Percentiles rank a stretch among this genome's conserved stretches.
phyloP scores from a whole-genome alignment of 2,797 vertebrate genomes.

The Gallinago stenura region DNA sequence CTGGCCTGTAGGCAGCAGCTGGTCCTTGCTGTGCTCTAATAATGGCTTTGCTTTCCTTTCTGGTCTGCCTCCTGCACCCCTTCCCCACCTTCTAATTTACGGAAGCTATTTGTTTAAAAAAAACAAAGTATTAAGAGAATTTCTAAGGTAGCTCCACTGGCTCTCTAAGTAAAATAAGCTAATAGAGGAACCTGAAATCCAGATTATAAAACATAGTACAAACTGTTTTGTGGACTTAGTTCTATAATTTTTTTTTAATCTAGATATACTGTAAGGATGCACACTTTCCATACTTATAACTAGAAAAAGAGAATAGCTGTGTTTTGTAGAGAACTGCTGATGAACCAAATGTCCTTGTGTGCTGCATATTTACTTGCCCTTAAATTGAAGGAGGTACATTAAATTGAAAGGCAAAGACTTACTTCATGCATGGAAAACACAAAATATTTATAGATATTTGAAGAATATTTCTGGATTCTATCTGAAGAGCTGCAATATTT shows the following conservation, averaged over 20 bases:
- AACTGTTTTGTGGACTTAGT: background rate
- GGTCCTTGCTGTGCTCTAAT: background rate
- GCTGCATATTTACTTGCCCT: background rate
- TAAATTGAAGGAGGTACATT: background rate
- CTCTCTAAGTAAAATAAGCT: background rate
- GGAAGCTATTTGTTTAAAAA: background rate
- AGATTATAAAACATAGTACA: background rate
- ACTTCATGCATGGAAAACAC: background rate
- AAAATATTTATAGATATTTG: background rate
- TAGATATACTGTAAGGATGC: background rate
- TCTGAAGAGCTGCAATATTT: background rate
- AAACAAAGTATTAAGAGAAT: background rate
- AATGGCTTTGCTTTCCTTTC: background rate
- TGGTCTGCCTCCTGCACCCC: accelerated
- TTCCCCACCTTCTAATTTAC: background rate
- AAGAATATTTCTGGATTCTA: background rate
- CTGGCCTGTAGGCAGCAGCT: background rate
- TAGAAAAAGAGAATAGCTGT: background rate
- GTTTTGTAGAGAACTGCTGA: background rate
- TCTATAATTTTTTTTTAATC: background rate
- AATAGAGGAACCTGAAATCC: background rate
- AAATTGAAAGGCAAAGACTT: background rate
- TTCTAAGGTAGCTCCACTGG: background rate
- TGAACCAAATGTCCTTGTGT: background rate
- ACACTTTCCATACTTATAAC: background rate